Percentiles rank a stretch among this genome's conserved stretches.
Conservation (phyloP, 2,113 vertebrate genomes). For the Chionodraco myersi region DNA sequence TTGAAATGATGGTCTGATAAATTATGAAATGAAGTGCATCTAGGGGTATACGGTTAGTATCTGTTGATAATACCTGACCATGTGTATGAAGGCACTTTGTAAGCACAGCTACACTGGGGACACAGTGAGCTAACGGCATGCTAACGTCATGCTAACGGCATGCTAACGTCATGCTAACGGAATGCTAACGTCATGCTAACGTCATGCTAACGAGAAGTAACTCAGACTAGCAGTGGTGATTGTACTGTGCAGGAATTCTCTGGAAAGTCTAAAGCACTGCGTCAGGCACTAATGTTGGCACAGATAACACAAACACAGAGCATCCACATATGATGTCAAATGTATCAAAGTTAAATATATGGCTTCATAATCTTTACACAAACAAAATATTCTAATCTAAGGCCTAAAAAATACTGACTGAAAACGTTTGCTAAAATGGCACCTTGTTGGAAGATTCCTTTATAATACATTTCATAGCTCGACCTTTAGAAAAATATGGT, state of each 20-base stretch:
- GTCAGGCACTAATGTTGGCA: slow-evolving; percentile 14
- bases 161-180: neutral
- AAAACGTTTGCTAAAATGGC: slow-evolving; percentile 51
- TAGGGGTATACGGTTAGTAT: slow-evolving; percentile 47
- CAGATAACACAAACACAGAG: slow-evolving; percentile 38
- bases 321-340: slow-evolving; percentile 61
- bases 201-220: slow-evolving; percentile 3
- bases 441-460: slow-evolving; percentile 61
- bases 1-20: slow-evolving; percentile 67
- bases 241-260: slow-evolving; percentile 16
- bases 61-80: slow-evolving; percentile 53
- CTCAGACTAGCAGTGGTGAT: slow-evolving; percentile 13
- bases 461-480: slow-evolving; percentile 74
- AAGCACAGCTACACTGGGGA: slow-evolving; percentile 29
- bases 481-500: slow-evolving; percentile 72
- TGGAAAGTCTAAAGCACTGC: neutral
- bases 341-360: slow-evolving; percentile 73
- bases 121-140: neutral
- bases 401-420: slow-evolving; percentile 42
- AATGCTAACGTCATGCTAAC: neutral
- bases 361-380: slow-evolving; percentile 74
- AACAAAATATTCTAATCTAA: slow-evolving; percentile 48
- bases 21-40: slow-evolving; percentile 72
- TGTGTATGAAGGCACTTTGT: slow-evolving; percentile 63
- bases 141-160: neutral